These are phyloP conservation scores for Lota lota DNA, from an alignment of 2,113 vertebrate species.

Conservation along the genomic window DNA sequence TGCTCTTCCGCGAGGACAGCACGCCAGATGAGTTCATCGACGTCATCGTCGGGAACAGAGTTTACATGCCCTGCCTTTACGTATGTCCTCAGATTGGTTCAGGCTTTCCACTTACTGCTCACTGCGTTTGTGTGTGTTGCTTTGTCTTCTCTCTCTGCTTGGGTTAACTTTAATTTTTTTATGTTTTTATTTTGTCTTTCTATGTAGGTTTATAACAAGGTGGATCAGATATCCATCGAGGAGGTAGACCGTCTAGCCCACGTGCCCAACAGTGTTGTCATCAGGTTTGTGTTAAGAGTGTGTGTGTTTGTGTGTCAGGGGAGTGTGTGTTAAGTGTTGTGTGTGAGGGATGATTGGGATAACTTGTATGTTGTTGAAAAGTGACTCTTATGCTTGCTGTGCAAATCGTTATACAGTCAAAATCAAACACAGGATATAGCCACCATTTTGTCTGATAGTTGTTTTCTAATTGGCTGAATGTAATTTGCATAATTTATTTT, in stretches of 20 bases:
- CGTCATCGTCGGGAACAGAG: constrained; percentile 95
- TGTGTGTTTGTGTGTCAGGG: not conserved
- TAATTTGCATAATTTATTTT: too few species aligned
- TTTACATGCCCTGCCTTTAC: constrained; percentile 98
- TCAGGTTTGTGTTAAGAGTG: constrained; percentile 77
- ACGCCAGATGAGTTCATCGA: constrained; percentile 96
- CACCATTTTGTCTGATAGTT: too few species aligned
- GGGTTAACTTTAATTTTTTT: not conserved
- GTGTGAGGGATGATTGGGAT: not conserved
- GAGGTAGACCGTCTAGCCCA: constrained; percentile 92
- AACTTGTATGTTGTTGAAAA: too few species aligned
- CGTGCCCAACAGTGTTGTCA: constrained; percentile 88
- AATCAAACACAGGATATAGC: too few species aligned
- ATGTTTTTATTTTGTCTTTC: not conserved
- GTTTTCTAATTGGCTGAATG: too few species aligned
- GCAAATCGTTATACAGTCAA: too few species aligned
- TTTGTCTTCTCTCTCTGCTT: constrained; percentile 32
- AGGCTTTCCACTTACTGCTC: not conserved
- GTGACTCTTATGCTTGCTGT: too few species aligned
- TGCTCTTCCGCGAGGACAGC: constrained; percentile 94
- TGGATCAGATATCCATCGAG: constrained; percentile 98
- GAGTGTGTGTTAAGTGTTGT: not conserved
- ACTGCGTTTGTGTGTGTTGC: not conserved
- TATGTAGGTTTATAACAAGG: constrained; percentile 95
- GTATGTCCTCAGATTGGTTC: constrained; percentile 56